These are phyloP conservation scores for Lathronympha strigana DNA, from an alignment of 2,888 invertebrate genomes.

Conservation along the genomic window DNA sequence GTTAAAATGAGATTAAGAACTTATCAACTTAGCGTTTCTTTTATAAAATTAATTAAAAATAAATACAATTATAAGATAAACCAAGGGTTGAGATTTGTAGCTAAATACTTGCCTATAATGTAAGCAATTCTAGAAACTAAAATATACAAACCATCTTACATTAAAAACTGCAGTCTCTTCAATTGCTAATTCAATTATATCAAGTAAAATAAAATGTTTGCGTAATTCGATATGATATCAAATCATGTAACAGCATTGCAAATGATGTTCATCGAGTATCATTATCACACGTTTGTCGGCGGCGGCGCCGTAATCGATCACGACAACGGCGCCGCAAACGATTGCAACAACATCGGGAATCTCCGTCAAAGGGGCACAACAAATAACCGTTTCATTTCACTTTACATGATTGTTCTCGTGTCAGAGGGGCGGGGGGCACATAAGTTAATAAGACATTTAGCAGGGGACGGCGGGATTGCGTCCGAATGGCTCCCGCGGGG, in stretches of 20 bases:
- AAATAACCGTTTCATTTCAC: conserved; percentile 85
- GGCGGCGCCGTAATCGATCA: conserved; percentile 46
- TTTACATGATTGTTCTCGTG: conserved; percentile 84
- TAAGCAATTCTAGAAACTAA: too few relatives aligned
- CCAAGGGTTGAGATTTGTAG: too few relatives aligned
- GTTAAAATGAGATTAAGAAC: neutral
- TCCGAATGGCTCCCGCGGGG: conserved; percentile 89
- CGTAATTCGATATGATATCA: neutral
- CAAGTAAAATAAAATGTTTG: conserved; percentile 14
- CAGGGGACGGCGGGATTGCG: conserved; percentile 85
- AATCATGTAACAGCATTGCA: neutral
- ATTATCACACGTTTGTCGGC: conserved; percentile 12
- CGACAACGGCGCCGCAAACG: conserved; percentile 65
- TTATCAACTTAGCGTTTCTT: neutral
- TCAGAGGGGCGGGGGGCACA: conserved; percentile 70
- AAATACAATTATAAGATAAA: too few relatives aligned
- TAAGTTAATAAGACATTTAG: conserved; percentile 85
- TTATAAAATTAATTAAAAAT: neutral
- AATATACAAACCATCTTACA: too few relatives aligned
- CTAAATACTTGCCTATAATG: too few relatives aligned
- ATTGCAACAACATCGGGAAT: conserved; percentile 68
- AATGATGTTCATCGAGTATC: conserved; percentile 16
- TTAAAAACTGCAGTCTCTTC: neutral
- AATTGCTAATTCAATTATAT: neutral
- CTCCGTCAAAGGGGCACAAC: conserved; percentile 78